These are phyloP conservation scores for Meloidogyne floridensis DNA, from an alignment of 1,140 invertebrate species.

Conservation along the genomic window DNA sequence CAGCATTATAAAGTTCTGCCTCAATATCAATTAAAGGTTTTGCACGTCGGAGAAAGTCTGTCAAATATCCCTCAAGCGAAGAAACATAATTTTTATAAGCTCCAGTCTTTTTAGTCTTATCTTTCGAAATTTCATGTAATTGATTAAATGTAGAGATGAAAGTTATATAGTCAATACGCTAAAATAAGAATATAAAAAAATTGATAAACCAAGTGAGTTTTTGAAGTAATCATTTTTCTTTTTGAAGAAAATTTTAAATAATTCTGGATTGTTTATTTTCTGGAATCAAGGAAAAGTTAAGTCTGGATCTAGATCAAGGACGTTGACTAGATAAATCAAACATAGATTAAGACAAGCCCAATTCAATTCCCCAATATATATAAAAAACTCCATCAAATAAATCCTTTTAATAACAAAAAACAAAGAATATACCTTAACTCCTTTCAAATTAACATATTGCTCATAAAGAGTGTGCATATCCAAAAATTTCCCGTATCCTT, in stretches of 20 bases:
- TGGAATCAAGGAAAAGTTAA: too few relatives aligned
- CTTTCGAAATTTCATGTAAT: slow-evolving; percentile 89
- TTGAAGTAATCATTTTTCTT: background rate
- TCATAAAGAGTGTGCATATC: slow-evolving; percentile 97
- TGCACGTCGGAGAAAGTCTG: slow-evolving; percentile 80
- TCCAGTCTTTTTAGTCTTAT: slow-evolving; percentile 59
- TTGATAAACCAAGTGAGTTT: background rate
- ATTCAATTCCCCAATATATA: background rate
- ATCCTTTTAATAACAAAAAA: slow-evolving; percentile 10
- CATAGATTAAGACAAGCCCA: too few relatives aligned
- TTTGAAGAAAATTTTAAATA: too few relatives aligned
- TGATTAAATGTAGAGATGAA: slow-evolving; percentile 93
- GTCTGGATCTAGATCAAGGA: too few relatives aligned
- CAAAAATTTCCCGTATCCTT: slow-evolving; percentile 97
- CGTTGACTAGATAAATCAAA: too few relatives aligned
- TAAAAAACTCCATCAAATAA: slow-evolving; percentile 11
- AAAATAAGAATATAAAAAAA: slow-evolving; percentile 64
- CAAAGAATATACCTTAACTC: slow-evolving; percentile 76
- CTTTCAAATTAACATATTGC: slow-evolving; percentile 93
- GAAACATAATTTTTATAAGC: slow-evolving; percentile 75
- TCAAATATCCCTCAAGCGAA: slow-evolving; percentile 82
- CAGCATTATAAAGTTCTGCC: slow-evolving; percentile 64
- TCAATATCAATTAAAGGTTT: slow-evolving; percentile 87
- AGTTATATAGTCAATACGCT: slow-evolving; percentile 92
- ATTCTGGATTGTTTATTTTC: too few relatives aligned